These are phyloP conservation scores for Macrotus californicus DNA, from an alignment of 2,113 vertebrate genomes.

Conservation along the genomic window DNA sequence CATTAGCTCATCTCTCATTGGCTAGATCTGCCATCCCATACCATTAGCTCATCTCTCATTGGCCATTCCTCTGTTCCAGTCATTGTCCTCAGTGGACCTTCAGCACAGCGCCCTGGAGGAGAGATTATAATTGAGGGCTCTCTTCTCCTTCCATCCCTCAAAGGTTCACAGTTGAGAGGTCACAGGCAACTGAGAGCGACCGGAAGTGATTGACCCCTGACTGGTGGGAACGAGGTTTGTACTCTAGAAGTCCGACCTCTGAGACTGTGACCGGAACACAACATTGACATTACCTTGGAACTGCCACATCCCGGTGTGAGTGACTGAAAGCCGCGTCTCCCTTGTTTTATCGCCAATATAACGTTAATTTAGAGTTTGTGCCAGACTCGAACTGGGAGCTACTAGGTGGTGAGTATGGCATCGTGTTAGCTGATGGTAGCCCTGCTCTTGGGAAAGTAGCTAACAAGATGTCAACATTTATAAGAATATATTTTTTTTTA, in stretches of 20 bases:
- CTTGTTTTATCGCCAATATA: not conserved
- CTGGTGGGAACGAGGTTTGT: not conserved
- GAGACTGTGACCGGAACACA: not conserved
- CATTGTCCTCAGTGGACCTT: not conserved
- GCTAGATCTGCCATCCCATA: too few species aligned
- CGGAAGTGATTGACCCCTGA: not conserved
- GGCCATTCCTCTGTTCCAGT: not conserved
- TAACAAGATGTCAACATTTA: not conserved
- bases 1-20: too few species aligned
- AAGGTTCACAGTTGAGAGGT: not conserved
- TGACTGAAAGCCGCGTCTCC: not conserved
- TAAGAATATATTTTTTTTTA: too few species aligned
- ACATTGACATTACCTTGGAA: not conserved
- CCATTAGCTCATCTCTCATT: not conserved
- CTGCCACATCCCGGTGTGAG: not conserved
- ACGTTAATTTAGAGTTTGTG: not conserved
- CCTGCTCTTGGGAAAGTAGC: not conserved
- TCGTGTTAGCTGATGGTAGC: fast-evolving
- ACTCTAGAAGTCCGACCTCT: too few species aligned
- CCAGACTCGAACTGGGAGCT: not conserved
- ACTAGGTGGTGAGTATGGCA: too few species aligned
- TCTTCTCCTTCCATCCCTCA: not conserved
- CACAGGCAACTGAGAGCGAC: not conserved
- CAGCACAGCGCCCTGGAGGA: not conserved
- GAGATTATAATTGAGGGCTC: not conserved